phyloP scores from a whole-genome alignment of 2,888 invertebrate species.

The Lomographa bimaculata region DNA sequence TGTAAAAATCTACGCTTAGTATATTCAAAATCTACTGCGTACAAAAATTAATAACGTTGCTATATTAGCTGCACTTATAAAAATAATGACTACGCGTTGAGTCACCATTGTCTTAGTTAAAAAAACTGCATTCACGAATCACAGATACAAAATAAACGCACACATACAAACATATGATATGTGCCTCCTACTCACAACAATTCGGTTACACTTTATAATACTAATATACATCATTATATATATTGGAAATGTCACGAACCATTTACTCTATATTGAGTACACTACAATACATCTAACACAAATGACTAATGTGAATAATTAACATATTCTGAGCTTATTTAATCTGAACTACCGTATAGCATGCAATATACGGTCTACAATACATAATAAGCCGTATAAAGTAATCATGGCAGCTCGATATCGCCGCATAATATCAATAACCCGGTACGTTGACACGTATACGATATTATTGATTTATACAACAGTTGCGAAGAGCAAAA shows the following conservation, averaged over 20 bases:
- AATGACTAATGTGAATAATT: constrained; percentile 60
- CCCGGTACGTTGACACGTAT: background rate
- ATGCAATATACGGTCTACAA: constrained; percentile 14
- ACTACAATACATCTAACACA: constrained; percentile 57
- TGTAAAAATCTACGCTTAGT: constrained; percentile 34
- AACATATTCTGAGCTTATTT: constrained; percentile 34
- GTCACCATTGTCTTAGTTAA: constrained; percentile 8
- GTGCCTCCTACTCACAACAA: constrained; percentile 24
- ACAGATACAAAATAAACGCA: constrained; percentile 65
- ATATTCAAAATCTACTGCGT: constrained; percentile 39
- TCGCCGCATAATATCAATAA: constrained; percentile 46
- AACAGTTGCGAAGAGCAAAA: constrained; percentile 23
- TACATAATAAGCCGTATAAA: constrained; percentile 13
- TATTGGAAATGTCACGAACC: constrained; percentile 81
- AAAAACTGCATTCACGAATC: constrained; percentile 67
- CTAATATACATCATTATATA: constrained; percentile 56
- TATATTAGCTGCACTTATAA: constrained; percentile 52
- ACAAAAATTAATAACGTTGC: constrained; percentile 48
- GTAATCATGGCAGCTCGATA: constrained; percentile 65
- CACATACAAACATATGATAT: constrained; percentile 40
- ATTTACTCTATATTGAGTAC: constrained; percentile 67
- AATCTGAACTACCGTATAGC: constrained; percentile 45
- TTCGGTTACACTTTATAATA: constrained; percentile 29
- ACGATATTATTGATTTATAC: constrained; percentile 8
- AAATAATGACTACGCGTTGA: constrained; percentile 42